Conservation (phyloP, 2,888 invertebrate genomes). For the Acronicta psi region DNA sequence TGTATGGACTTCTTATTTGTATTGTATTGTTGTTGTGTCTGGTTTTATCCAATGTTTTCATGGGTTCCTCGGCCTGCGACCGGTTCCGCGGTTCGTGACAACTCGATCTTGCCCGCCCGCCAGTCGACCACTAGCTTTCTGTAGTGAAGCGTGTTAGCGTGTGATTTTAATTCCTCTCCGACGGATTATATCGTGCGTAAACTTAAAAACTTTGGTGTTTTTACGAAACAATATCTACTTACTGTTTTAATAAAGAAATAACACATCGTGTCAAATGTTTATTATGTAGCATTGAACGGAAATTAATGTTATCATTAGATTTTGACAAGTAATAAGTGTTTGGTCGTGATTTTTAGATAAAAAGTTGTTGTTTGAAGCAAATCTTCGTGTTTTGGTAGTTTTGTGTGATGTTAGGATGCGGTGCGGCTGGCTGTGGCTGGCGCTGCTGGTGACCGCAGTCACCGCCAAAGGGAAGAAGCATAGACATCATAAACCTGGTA, state of each 20-base stretch:
- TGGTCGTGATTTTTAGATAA: constrained; percentile 44
- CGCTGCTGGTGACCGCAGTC: constrained; percentile 72
- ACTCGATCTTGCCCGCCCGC: constrained; percentile 28
- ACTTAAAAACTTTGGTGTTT: constrained; percentile 40
- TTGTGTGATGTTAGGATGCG: constrained; percentile 76
- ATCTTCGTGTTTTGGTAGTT: constrained; percentile 49
- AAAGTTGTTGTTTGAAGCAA: constrained; percentile 48
- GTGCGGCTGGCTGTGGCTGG: constrained; percentile 68
- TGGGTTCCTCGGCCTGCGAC: constrained; percentile 56
- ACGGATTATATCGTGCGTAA: constrained; percentile 56
- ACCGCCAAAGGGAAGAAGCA: constrained; percentile 79
- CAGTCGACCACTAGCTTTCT: constrained; percentile 60
- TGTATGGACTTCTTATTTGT: constrained; percentile 5
- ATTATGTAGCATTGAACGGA: constrained; percentile 8
- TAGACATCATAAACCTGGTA: constrained; percentile 82
- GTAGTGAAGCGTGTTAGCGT: constrained; percentile 24
- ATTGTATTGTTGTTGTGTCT: constrained; percentile 32
- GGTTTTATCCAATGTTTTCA: constrained; percentile 21
- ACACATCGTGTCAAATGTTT: neutral
- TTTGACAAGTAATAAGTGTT: constrained; percentile 26
- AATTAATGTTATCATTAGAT: constrained; percentile 4
- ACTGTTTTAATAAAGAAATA: neutral
- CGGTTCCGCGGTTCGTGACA: constrained; percentile 57
- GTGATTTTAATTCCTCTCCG: constrained; percentile 35
- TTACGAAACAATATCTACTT: neutral